These are phyloP conservation scores for Antennarius maculatus DNA, from an alignment of 2,797 vertebrate genomes.

Conservation along the genomic window DNA sequence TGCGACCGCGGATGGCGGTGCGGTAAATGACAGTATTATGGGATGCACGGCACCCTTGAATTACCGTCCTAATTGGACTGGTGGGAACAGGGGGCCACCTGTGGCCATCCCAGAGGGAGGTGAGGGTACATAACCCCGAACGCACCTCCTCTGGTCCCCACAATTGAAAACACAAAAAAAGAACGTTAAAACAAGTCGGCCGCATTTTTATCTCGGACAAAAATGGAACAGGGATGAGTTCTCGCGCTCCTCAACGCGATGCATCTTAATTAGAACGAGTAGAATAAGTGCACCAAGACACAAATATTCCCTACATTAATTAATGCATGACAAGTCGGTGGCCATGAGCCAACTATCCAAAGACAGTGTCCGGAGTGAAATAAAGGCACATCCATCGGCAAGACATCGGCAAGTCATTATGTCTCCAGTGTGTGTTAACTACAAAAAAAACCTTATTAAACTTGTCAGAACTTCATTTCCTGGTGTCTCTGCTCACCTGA, in stretches of 20 bases:
- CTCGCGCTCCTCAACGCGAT: conserved; percentile 4
- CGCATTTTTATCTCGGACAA: conserved; percentile 5
- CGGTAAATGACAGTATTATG: conserved; percentile 26
- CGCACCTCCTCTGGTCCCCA: conserved; percentile 2
- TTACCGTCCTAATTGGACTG: conserved; percentile 49
- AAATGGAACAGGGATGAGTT: not conserved
- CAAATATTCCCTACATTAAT: conserved; percentile 23
- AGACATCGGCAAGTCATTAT: too few species aligned
- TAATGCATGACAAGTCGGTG: conserved; percentile 22
- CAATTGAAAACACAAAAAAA: not conserved
- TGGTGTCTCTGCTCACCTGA: too few species aligned
- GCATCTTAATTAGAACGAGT: conserved; percentile 23
- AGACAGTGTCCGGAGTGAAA: too few species aligned
- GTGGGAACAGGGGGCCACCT: conserved; percentile 18
- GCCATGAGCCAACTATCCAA: not conserved
- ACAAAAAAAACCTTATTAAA: too few species aligned
- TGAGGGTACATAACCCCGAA: conserved; percentile 25
- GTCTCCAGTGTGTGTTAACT: too few species aligned
- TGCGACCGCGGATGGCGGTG: not conserved
- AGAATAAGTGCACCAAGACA: conserved; percentile 10
- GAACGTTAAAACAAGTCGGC: not conserved
- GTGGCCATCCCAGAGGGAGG: conserved; percentile 35
- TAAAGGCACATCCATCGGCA: too few species aligned
- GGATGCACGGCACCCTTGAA: conserved; percentile 8
- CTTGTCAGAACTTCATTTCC: too few species aligned